These are phyloP conservation scores for Paedocypris sp. DNA, from an alignment of 2,113 vertebrate species.

Conservation along the genomic window DNA sequence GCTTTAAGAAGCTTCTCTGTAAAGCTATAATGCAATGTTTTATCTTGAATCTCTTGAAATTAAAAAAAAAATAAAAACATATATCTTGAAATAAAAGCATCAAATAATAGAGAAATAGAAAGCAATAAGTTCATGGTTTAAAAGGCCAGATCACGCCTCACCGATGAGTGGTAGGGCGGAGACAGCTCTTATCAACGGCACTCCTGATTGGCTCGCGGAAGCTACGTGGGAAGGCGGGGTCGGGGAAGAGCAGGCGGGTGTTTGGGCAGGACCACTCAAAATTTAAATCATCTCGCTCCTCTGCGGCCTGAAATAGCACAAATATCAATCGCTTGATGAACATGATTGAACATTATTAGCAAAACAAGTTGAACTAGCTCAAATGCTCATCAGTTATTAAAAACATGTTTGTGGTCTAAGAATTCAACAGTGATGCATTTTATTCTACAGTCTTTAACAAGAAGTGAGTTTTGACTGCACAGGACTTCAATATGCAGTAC, in stretches of 20 bases:
- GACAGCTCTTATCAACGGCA: slow-evolving; percentile 93
- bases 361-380: not conserved
- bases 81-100: not conserved
- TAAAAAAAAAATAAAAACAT: not conserved
- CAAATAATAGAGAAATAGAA: too few species aligned
- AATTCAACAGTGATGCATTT: not conserved
- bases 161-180: slow-evolving; percentile 59
- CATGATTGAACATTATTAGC: not conserved
- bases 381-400: not conserved
- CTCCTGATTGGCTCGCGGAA: slow-evolving; percentile 92
- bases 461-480: too few species aligned
- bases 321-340: not conserved
- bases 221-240: slow-evolving; percentile 84
- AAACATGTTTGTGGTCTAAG: not conserved
- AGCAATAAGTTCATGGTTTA: not conserved
- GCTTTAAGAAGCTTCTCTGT: too few species aligned
- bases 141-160: slow-evolving; percentile 16
- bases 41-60: too few species aligned
- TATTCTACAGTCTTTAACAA: too few species aligned
- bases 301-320: slow-evolving; percentile 37
- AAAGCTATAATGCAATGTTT: too few species aligned
- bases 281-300: slow-evolving; percentile 90
- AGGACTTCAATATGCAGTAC: slow-evolving; percentile 40
- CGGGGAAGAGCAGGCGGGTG: slow-evolving; percentile 91
- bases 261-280: slow-evolving; percentile 98